Conservation (phyloP, 2,113 vertebrate species). For the Microtus ochrogaster region DNA sequence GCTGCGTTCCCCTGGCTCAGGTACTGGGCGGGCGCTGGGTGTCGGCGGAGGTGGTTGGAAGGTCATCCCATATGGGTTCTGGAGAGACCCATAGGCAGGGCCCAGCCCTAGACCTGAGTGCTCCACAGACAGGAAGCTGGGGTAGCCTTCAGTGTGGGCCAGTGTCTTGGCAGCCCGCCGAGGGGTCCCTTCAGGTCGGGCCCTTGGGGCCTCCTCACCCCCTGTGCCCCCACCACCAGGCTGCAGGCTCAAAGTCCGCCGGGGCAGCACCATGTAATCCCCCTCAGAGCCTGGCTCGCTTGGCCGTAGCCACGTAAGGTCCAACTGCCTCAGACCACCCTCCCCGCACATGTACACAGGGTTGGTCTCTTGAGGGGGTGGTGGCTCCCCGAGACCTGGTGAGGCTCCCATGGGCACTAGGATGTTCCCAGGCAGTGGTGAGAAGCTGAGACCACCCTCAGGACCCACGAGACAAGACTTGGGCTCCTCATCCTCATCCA, state of each 20-base stretch:
- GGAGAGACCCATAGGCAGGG: slow-evolving; percentile 93
- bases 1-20: slow-evolving; percentile 95
- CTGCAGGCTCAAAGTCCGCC: slow-evolving; percentile 95
- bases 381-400: slow-evolving; percentile 92
- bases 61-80: slow-evolving; percentile 94
- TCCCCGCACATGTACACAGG: slow-evolving; percentile 97
- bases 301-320: slow-evolving; percentile 91
- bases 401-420: slow-evolving; percentile 94
- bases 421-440: slow-evolving; percentile 95
- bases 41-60: slow-evolving; percentile 96
- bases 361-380: slow-evolving; percentile 91
- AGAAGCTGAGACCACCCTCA: slow-evolving; percentile 94
- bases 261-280: slow-evolving; percentile 98
- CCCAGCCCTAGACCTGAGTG: slow-evolving; percentile 93
- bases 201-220: slow-evolving; percentile 91
- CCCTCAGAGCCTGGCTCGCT: slow-evolving; percentile 90
- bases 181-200: slow-evolving; percentile 91
- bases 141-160: slow-evolving; percentile 90
- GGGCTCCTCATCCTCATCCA: slow-evolving; percentile 97
- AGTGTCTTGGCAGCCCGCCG: slow-evolving; percentile 89
- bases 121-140: slow-evolving; percentile 93
- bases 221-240: slow-evolving; percentile 88
- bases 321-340: slow-evolving; percentile 90
- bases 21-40: slow-evolving; percentile 89
- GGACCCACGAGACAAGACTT: slow-evolving; percentile 92